Percentiles rank a stretch among this genome's conserved stretches.
These are phyloP conservation scores for Pavo muticus DNA, from an alignment of 2,113 vertebrate genomes.

Conservation along the genomic window DNA sequence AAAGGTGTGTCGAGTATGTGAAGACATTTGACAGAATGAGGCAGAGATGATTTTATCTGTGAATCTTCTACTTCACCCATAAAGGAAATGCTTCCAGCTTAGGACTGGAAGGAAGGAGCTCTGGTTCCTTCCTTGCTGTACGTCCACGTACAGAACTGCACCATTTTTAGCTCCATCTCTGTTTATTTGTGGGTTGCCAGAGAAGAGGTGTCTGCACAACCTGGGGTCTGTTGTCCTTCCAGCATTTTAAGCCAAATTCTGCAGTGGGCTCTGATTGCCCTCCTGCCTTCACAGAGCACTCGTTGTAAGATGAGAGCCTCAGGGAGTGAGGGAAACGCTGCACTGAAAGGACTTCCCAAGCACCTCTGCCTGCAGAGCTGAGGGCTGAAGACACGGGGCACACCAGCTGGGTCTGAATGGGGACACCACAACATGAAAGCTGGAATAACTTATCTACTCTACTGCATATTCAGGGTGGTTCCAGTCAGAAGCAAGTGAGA, in stretches of 20 bases:
- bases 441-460: background rate
- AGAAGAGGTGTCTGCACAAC: background rate
- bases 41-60: background rate
- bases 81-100: background rate
- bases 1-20: background rate
- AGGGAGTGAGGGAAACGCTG: background rate
- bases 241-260: background rate
- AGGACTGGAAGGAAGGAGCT: background rate
- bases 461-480: background rate
- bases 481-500: background rate
- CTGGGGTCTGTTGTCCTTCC: background rate
- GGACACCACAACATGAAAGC: background rate
- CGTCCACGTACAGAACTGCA: background rate
- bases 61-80: fast-evolving
- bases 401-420: background rate
- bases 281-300: background rate
- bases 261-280: background rate
- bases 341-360: background rate
- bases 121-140: background rate
- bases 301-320: fast-evolving
- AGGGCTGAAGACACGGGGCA: background rate
- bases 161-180: background rate
- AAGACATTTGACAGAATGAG: background rate
- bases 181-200: too few species aligned
- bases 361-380: background rate